Percentiles rank a stretch among this genome's conserved stretches.
These are phyloP conservation scores for Carassius auratus DNA, from an alignment of 2,113 vertebrate genomes.

Conservation along the genomic window DNA sequence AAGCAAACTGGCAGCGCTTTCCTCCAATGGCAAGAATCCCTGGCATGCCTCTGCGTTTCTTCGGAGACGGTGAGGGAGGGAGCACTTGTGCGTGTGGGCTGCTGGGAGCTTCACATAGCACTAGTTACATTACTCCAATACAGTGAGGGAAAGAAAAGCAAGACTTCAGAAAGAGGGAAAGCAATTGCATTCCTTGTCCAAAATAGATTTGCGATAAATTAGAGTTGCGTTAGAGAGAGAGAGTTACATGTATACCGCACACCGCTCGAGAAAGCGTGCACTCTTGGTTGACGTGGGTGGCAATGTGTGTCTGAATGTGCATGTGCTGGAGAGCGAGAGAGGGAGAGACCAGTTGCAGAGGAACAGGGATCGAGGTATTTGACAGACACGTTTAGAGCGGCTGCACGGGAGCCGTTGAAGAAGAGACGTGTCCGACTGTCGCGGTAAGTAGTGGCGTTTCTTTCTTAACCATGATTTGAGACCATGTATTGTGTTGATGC, in stretches of 20 bases:
- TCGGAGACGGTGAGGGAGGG: constrained; percentile 52
- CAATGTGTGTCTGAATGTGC: constrained; percentile 41
- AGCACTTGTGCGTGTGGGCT: constrained; percentile 62
- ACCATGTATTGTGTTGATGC: background rate
- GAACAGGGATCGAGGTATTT: constrained; percentile 56
- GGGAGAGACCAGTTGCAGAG: constrained; percentile 48
- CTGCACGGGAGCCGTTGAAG: constrained; percentile 21
- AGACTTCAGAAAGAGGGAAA: constrained; percentile 29
- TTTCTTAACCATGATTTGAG: background rate
- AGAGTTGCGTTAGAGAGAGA: background rate
- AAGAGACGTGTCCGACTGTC: constrained; percentile 49
- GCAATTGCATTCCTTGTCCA: constrained; percentile 5
- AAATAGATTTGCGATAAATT: constrained; percentile 37
- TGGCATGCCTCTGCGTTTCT: constrained; percentile 37
- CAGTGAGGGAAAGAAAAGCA: constrained; percentile 39
- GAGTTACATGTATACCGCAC: constrained; percentile 2
- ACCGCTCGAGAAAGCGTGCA: constrained; percentile 29
- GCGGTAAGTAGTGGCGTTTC: constrained; percentile 62
- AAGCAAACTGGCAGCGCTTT: constrained; percentile 48
- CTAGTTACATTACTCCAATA: constrained; percentile 65
- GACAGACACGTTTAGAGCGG: constrained; percentile 59
- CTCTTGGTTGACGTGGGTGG: constrained; percentile 44
- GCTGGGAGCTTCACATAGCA: constrained; percentile 59
- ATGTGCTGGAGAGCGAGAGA: constrained; percentile 52
- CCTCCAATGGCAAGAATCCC: constrained; percentile 54